These are phyloP conservation scores for Gymnopithys bicolor DNA, from an alignment of 2,797 vertebrate genomes.

Conservation along the genomic window DNA sequence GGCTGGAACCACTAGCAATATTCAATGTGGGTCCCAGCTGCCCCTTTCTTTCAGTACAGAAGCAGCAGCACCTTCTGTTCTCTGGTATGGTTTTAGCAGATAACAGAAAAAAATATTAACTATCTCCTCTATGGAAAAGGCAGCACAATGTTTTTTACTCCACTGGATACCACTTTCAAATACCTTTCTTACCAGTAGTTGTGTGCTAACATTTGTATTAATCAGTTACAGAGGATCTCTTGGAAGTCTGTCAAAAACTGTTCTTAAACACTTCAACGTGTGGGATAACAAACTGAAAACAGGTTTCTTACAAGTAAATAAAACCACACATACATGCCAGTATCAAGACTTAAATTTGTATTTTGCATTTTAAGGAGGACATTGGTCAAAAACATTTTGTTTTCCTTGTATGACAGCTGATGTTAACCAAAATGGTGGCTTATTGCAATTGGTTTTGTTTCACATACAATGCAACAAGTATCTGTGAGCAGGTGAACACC, in stretches of 20 bases:
- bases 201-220: background rate
- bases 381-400: background rate
- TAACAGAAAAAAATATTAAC: background rate
- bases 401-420: background rate
- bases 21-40: background rate
- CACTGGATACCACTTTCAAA: background rate
- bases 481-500: background rate
- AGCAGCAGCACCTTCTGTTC: background rate
- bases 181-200: background rate
- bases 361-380: background rate
- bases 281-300: background rate
- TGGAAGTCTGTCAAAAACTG: background rate
- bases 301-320: background rate
- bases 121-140: background rate
- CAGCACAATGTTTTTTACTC: background rate
- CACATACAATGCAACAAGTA: background rate
- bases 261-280: background rate
- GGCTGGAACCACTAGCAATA: background rate
- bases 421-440: background rate
- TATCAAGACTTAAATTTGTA: background rate
- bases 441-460: background rate
- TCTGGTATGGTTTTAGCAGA: background rate
- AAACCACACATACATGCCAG: background rate
- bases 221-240: background rate
- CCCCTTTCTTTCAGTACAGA: background rate